Percentiles rank a stretch among this genome's conserved stretches.
These are phyloP conservation scores for Astatotilapia flaviijosephi DNA, from an alignment of 2,113 vertebrate species.

Conservation along the genomic window DNA sequence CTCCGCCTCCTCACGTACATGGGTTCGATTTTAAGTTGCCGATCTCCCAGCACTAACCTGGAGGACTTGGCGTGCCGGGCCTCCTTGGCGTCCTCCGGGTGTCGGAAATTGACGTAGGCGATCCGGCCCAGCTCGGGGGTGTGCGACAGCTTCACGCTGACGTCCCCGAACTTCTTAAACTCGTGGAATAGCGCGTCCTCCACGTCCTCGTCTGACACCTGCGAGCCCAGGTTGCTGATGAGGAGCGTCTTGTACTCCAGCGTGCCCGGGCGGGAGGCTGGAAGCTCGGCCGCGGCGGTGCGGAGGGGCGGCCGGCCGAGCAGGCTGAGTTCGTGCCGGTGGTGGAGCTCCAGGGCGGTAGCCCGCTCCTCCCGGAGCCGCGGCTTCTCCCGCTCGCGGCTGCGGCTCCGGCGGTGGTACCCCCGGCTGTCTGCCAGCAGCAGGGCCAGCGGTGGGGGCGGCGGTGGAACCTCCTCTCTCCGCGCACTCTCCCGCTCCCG, in stretches of 20 bases:
- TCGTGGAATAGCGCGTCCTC: constrained; percentile 95
- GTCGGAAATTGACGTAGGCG: constrained; percentile 94
- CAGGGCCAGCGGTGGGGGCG: constrained; percentile 70
- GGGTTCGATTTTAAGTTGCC: constrained; percentile 90
- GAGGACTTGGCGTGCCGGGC: constrained; percentile 85
- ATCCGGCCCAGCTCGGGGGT: constrained; percentile 91
- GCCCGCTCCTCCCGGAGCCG: constrained; percentile 71
- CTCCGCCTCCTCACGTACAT: constrained; percentile 81
- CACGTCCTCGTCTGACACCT: constrained; percentile 90
- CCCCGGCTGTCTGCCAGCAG: constrained; percentile 67
- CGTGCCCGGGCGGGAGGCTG: constrained; percentile 48
- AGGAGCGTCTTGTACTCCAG: constrained; percentile 94
- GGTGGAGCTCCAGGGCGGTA: constrained; percentile 71
- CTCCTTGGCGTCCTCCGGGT: constrained; percentile 90
- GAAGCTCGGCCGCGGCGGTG: constrained; percentile 57
- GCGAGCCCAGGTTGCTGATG: constrained; percentile 90
- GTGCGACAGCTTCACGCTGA: constrained; percentile 92
- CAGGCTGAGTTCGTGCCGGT: constrained; percentile 68
- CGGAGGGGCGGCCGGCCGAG: constrained; percentile 61
- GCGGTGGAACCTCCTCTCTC: constrained; percentile 68
- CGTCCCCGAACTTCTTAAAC: constrained; percentile 96
- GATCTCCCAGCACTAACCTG: constrained; percentile 85
- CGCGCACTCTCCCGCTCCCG: constrained; percentile 75
- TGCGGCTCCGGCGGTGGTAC: constrained; percentile 76
- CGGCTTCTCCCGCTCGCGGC: constrained; percentile 78